Evolutionary conservation across 2,888 invertebrate species (phyloP).

Genomic region (Cepaea hortensis): DNA sequence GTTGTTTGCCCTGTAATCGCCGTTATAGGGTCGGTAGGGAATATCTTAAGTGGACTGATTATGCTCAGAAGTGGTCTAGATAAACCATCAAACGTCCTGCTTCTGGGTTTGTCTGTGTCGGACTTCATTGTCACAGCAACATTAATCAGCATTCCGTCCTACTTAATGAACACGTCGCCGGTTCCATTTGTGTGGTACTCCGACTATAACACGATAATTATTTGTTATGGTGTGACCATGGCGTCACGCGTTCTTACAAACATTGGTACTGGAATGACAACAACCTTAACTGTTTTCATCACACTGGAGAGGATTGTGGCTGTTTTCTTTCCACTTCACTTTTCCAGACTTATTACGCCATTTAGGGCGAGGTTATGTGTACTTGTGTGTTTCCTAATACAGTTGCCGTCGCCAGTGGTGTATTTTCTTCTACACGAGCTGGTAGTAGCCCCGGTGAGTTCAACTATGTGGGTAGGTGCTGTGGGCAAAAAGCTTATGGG

Average conservation of each 20-base stretch:
- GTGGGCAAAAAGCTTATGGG: neutral
- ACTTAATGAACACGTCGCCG: neutral
- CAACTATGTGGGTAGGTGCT: neutral
- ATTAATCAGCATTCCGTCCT: neutral
- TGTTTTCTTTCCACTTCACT: neutral
- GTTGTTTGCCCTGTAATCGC: neutral
- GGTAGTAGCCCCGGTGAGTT: no score
- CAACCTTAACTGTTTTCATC: neutral
- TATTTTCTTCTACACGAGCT: no score
- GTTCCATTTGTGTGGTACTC: neutral
- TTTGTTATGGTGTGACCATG: neutral
- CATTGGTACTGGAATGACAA: neutral
- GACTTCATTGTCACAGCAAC: neutral
- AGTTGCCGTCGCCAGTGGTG: neutral
- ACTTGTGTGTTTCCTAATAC: neutral
- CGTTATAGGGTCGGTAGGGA: neutral
- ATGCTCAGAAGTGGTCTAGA: neutral
- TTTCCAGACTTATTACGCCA: neutral
- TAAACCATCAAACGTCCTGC: conserved; percentile 3
- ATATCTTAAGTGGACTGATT: neutral
- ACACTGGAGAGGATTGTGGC: neutral
- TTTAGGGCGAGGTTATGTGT: neutral
- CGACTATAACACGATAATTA: neutral
- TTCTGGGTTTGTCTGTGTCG: neutral
- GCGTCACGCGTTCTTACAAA: neutral